Conservation (phyloP, 2,888 invertebrate genomes). For the Fragum fragum region DNA sequence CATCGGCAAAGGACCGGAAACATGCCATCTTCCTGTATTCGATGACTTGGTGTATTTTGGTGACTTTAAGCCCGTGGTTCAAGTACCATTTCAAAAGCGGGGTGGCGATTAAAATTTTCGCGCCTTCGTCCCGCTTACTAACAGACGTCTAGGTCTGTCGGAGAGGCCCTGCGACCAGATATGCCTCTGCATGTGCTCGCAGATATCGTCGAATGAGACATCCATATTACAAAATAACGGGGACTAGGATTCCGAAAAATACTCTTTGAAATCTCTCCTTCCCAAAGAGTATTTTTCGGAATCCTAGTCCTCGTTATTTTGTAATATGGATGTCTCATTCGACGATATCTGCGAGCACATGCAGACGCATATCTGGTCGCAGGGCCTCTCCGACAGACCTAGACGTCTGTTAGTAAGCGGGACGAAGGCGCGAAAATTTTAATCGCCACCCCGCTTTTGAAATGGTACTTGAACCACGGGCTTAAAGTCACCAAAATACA, state of each 20-base stretch:
- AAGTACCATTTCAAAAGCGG: conserved; percentile 6
- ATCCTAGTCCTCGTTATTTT: conserved; percentile 11
- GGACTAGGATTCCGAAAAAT: conserved; percentile 7
- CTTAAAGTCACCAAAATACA: conserved; percentile 49
- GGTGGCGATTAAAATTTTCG: conserved; percentile 11
- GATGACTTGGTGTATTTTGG: conserved; percentile 12
- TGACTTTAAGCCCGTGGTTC: neutral
- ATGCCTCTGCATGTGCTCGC: neutral
- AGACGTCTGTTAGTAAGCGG: conserved; percentile 45
- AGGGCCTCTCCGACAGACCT: conserved; percentile 25
- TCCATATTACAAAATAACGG: conserved; percentile 5
- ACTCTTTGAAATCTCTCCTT: neutral
- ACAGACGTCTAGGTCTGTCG: neutral
- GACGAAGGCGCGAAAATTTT: conserved; percentile 47
- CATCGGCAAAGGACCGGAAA: neutral
- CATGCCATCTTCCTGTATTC: neutral
- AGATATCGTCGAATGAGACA: conserved; percentile 21
- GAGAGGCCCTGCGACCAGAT: neutral
- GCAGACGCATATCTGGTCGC: conserved; percentile 11
- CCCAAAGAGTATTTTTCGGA: conserved; percentile 16
- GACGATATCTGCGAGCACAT: conserved; percentile 26
- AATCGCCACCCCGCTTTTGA: conserved; percentile 53
- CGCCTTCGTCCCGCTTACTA: conserved; percentile 3
- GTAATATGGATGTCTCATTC: conserved; percentile 24
- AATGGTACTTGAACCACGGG: conserved; percentile 61